Base-by-base conservation (phyloP, 2,888 invertebrate species). In the Taenaris catops region DNA sequence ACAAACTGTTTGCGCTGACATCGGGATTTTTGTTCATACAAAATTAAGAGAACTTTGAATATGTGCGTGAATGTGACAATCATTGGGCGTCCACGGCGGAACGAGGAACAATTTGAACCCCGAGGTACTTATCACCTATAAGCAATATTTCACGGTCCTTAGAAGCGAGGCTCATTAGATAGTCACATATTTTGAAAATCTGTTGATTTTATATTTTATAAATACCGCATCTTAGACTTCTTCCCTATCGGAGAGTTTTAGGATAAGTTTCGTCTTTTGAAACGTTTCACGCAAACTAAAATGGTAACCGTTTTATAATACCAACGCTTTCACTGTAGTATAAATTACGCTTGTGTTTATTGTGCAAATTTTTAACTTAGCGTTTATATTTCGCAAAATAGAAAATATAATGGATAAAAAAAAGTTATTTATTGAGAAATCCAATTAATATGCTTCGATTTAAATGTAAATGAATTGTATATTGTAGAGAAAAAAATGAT, bases 401-500 rank as follows among this genome's bases (percentile, higher is more conserved):
- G 65, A 58, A 64, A 31, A 23, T 23, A 18, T 25, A 32, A 10
- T 25, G 9, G 8, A 8, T 14, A 12, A 9, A 17, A 21, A 34
- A 58, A 60, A 65, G 67, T 70, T 67, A 63, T 72, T 56, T 58
- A 66, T 72, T 66, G 69, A 73, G 63, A 65, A 62, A 59, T 60
- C 67, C 63, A 64, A 51, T 63, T 55, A 70, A 64, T 65, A 66
- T 69, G 79, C 81, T 80, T 78, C 65, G 53, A 73, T 70, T 64
- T n/a, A 58, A 71, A 64, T 79, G 71, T 79, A 78, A 73, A 75
- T 68, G 61, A 55, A 69, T 72, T 78, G 80, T 81, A 81, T 76
- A 79, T 78, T 80, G 57, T 74, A 73, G 66, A 62, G 68, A 59
- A 65, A 58, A 58, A 73, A 73, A 66, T 68, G 59, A 62, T 73